Conservation (phyloP, 2,888 invertebrate species). For the Mamestra brassicae region DNA sequence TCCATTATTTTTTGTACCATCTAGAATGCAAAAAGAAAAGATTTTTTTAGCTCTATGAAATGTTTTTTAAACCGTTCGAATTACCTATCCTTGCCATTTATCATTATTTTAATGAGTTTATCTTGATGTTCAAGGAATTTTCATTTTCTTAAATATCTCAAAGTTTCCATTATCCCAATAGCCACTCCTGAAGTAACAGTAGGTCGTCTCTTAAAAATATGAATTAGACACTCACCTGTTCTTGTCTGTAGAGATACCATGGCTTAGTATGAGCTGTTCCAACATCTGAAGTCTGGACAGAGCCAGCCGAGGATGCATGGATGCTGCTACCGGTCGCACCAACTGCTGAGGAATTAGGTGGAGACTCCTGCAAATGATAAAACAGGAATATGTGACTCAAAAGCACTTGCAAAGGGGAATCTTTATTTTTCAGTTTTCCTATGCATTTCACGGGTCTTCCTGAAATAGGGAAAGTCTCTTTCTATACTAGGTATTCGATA, state of each 20-base stretch:
- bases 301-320: conserved; percentile 96
- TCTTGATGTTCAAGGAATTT: too few relatives aligned
- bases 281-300: conserved; percentile 97
- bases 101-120: too few relatives aligned
- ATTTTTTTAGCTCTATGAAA: background rate
- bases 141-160: background rate
- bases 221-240: conserved; percentile 91
- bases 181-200: background rate
- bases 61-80: background rate
- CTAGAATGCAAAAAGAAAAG: background rate
- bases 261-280: conserved; percentile 95
- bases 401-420: too few relatives aligned
- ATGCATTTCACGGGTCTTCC: too few relatives aligned
- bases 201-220: background rate
- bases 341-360: conserved; percentile 96
- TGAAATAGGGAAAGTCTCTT: too few relatives aligned
- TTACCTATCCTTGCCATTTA: background rate
- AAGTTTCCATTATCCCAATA: background rate
- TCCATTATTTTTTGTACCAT: conserved; percentile 74
- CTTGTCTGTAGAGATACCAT: conserved; percentile 96
- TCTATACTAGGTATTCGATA: too few relatives aligned
- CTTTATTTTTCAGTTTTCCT: too few relatives aligned
- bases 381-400: too few relatives aligned
- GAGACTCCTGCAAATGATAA: conserved; percentile 90
- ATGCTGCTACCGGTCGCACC: conserved; percentile 95